Base-by-base conservation (phyloP, 1,140 invertebrate genomes). In the Dendrolimus kikuchii region DNA sequence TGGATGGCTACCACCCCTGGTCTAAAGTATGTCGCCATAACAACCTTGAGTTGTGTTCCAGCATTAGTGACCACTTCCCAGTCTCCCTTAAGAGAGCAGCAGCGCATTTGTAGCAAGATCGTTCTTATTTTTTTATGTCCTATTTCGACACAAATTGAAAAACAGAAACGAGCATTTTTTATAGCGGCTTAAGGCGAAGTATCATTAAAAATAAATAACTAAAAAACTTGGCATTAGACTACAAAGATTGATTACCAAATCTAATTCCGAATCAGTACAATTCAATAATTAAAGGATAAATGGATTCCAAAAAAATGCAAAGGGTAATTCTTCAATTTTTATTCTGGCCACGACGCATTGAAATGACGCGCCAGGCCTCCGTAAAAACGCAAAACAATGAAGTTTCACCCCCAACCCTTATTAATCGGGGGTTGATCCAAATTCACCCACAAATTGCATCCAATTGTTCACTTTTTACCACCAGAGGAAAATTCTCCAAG, bases 381-480 rank as follows among this genome's bases (percentile, higher is more conserved):
- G 77, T 62, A 71, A 72, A 74, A 77, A 70, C 55, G 53, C 70
- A 74, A 84, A 81, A 81, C 72, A 81, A 79, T 74, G 66, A 71
- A 68, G 59, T 66, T 23, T 65, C 57, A 54, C 53, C 61, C 74
- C 71, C 69, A 67, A 71, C 76, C 72, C 69, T 73, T 71, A 59
- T 71, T 79, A 80, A 86, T 86, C 79, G 82, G 76, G 72, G 64
- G 60, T 60, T 67, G 77, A 67, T 75, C 83, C 60, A 76, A 82
- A 80, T 80, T 86, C 73, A 71, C 73, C 81, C 79, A 76, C 82
- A 86, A 86, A 86, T 86, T 84, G 83, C 83, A 81, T 77, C 74
- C 83, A 82, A 86, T 86, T 84, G 83, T 86, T 84, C 83, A 81
- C 71, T 86, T 84, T 86, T 86, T 83, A 86, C 74, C 72, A 59